A percentile compares a stretch with the other conserved stretches of the same genome.
These are phyloP conservation scores for Periophthalmodon schlosseri DNA, from an alignment of 2,113 vertebrate genomes.

Conservation along the genomic window DNA sequence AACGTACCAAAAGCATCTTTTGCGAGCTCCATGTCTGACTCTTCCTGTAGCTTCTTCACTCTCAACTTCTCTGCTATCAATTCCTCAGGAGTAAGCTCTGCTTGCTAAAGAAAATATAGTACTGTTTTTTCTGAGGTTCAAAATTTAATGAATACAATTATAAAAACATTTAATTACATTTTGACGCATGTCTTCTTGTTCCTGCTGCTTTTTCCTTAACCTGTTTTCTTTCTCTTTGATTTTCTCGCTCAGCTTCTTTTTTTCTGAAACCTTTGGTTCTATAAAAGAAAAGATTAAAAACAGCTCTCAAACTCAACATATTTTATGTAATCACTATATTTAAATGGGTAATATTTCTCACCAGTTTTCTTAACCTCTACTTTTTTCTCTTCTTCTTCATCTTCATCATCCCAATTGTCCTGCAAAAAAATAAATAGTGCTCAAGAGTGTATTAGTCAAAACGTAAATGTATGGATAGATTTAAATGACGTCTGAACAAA, in stretches of 20 bases:
- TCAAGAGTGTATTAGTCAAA: neutral
- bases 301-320: neutral
- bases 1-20: constrained; percentile 92
- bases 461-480: neutral
- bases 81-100: constrained; percentile 84
- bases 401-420: constrained; percentile 99
- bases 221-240: constrained; percentile 95
- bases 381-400: constrained; percentile 72
- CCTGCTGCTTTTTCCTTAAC: constrained; percentile 90
- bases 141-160: neutral
- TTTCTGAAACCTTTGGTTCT: constrained; percentile 90
- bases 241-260: constrained; percentile 96
- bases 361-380: constrained; percentile 45
- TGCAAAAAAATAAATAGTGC: constrained; percentile 43
- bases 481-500: neutral
- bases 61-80: constrained; percentile 88
- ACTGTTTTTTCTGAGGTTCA: neutral
- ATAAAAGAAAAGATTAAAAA: constrained; percentile 22
- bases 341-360: neutral
- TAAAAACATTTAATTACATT: constrained; percentile 68
- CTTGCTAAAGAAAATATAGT: constrained; percentile 42
- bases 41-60: constrained; percentile 93
- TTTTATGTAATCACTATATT: neutral
- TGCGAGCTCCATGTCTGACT: constrained; percentile 90
- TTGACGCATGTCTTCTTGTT: constrained; percentile 60